Conservation (phyloP, 2,113 vertebrate species). For the Elgaria multicarinata region DNA sequence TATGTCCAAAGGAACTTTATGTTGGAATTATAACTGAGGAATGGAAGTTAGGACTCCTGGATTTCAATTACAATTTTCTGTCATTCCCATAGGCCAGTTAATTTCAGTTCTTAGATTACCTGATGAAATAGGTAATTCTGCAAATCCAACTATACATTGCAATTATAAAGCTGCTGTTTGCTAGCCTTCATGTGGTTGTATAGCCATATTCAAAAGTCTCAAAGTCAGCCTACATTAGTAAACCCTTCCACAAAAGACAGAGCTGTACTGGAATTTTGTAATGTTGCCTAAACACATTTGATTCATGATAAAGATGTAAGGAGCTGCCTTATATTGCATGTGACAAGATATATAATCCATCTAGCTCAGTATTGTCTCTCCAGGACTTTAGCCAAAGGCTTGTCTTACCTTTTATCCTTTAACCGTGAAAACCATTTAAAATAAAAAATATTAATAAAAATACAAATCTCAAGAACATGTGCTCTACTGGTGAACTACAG, state of each 20-base stretch:
- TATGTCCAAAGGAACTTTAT: neutral
- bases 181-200: neutral
- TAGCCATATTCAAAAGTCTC: neutral
- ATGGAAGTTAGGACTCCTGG: neutral
- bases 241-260: neutral
- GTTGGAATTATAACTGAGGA: slow-evolving; percentile 6
- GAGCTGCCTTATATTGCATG: neutral
- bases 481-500: neutral
- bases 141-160: neutral
- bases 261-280: too few relatives aligned
- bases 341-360: neutral
- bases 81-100: neutral
- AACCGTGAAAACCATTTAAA: neutral
- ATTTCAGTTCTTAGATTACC: neutral
- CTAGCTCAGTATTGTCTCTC: neutral
- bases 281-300: neutral
- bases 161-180: neutral
- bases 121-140: neutral
- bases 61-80: neutral
- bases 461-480: too few relatives aligned
- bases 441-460: too few relatives aligned
- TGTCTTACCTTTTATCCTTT: neutral
- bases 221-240: neutral
- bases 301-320: neutral
- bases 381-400: neutral